These are phyloP conservation scores for Agelaius phoeniceus DNA, from an alignment of 2,113 vertebrate species.

Conservation along the genomic window DNA sequence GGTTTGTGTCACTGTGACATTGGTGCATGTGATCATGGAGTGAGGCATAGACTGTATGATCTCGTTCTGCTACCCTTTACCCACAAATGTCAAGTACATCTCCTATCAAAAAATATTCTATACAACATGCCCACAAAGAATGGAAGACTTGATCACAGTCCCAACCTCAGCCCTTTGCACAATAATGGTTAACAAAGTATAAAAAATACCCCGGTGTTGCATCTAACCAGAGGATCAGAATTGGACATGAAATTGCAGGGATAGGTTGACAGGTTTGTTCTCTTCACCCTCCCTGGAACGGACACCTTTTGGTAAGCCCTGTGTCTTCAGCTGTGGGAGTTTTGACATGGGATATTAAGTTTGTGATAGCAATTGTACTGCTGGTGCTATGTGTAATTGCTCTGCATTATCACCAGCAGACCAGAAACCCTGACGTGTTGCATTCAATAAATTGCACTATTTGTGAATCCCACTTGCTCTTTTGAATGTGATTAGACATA, in stretches of 20 bases:
- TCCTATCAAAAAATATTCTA: not conserved
- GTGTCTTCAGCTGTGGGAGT: not conserved
- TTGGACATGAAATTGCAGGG: not conserved
- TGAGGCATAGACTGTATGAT: fast-evolving
- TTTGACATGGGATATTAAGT: not conserved
- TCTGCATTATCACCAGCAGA: not conserved
- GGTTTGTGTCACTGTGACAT: not conserved
- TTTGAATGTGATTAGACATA: not conserved
- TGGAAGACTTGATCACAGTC: not conserved
- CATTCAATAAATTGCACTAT: fast-evolving
- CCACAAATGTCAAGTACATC: not conserved
- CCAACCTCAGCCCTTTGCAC: not conserved
- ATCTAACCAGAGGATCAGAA: not conserved
- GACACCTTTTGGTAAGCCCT: not conserved
- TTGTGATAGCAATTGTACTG: not conserved
- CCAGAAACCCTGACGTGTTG: fast-evolving
- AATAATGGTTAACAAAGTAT: not conserved
- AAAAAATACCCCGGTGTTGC: not conserved
- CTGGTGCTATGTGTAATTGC: not conserved
- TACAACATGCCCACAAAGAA: fast-evolving
- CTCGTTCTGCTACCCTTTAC: fast-evolving
- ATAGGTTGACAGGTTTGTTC: not conserved
- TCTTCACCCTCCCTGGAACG: not conserved
- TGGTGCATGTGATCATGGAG: no score
- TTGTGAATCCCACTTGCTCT: not conserved